A percentile compares a stretch with the other conserved stretches of the same genome.
Conservation (phyloP, 2,797 vertebrate genomes). For the Sebastes diaconus region DNA sequence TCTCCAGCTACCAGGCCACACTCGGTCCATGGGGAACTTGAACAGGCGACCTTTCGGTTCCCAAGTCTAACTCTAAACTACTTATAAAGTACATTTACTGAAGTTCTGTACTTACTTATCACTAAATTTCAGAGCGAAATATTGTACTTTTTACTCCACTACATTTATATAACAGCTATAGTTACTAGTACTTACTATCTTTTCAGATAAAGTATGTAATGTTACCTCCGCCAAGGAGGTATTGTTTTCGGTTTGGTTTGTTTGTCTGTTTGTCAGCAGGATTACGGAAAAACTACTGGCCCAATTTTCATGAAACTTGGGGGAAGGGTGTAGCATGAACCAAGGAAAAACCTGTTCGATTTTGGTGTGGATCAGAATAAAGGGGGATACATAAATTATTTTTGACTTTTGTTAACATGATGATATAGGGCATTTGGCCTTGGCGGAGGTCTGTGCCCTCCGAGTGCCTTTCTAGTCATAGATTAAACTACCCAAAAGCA, state of each 20-base stretch:
- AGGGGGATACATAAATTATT: no score
- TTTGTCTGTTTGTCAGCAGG: neutral
- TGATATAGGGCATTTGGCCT: no score
- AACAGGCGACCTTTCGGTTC: no score
- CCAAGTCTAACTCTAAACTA: neutral
- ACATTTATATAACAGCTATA: neutral
- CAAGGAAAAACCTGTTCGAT: accelerated
- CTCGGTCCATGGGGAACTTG: no score
- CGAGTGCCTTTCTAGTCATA: neutral
- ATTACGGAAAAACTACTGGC: neutral
- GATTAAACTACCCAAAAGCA: neutral
- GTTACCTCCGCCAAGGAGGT: neutral
- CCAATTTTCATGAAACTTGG: neutral
- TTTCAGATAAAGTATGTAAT: neutral
- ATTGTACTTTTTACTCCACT: neutral
- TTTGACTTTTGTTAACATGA: no score
- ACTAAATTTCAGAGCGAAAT: neutral
- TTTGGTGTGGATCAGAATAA: no score
- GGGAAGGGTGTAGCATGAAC: no score
- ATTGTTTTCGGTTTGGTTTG: neutral
- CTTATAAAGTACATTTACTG: neutral
- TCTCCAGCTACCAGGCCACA: no score
- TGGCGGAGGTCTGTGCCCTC: no score
- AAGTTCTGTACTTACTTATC: neutral
- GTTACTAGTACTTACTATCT: neutral